Evolutionary conservation across 2,888 invertebrate genomes (phyloP).

Genomic region (Stenolophus ochropezus): DNA sequence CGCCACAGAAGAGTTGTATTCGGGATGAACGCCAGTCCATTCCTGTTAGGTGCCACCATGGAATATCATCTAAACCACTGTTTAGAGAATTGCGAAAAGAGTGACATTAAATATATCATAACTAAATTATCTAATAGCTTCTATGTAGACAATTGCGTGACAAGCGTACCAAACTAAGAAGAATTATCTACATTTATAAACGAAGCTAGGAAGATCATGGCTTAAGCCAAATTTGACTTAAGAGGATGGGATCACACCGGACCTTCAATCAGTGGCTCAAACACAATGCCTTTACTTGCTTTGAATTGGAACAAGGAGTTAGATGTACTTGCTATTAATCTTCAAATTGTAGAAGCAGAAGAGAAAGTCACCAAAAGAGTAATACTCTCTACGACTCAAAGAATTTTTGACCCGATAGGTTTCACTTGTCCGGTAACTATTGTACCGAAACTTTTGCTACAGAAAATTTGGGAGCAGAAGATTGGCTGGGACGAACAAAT

Average conservation of each 20-base stretch:
- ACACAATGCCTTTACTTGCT: not conserved
- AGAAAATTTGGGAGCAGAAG: conserved; percentile 55
- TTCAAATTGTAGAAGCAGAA: not conserved
- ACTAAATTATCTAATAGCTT: not conserved
- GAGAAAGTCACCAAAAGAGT: conserved; percentile 15
- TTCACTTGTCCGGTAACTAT: conserved; percentile 62
- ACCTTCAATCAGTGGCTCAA: not conserved
- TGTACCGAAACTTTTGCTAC: conserved; percentile 60
- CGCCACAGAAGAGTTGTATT: conserved; percentile 31
- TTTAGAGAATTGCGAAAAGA: conserved; percentile 36
- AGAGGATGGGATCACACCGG: conserved; percentile 46
- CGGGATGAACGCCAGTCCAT: conserved; percentile 55
- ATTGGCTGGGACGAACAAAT: conserved; percentile 48
- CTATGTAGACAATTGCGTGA: conserved; percentile 1
- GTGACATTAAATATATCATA: conserved; percentile 33
- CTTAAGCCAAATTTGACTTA: not conserved
- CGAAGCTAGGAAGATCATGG: conserved; percentile 7
- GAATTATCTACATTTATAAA: not conserved
- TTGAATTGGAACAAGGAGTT: not conserved
- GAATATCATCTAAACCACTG: not conserved
- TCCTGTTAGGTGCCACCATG: conserved; percentile 59
- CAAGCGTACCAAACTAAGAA: not conserved
- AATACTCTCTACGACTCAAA: conserved; percentile 60
- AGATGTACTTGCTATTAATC: not conserved
- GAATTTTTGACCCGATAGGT: conserved; percentile 64